phyloP scores from a whole-genome alignment of 2,113 vertebrate genomes.

The Clarias batrachus region DNA sequence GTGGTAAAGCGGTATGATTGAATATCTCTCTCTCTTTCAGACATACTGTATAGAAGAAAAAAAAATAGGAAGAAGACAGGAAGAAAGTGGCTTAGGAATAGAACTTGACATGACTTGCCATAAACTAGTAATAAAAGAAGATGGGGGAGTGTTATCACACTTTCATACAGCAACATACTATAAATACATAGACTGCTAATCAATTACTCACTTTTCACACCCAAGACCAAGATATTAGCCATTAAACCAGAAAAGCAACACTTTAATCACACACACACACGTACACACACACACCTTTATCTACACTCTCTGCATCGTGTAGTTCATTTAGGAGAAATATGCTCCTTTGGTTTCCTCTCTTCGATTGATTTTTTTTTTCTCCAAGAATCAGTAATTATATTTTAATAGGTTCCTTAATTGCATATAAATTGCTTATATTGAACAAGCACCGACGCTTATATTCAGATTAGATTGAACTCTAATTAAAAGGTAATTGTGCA shows the following conservation, averaged over 20 bases:
- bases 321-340: background rate
- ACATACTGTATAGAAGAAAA: background rate
- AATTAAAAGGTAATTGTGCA: constrained; percentile 71
- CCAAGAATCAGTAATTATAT: constrained; percentile 68
- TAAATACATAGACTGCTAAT: background rate
- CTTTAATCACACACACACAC: background rate
- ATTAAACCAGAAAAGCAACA: background rate
- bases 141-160: background rate
- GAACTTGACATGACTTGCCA: background rate
- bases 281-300: constrained; percentile 14
- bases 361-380: constrained; percentile 57
- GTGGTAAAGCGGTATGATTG: too few species aligned
- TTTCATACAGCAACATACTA: background rate
- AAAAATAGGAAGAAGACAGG: background rate
- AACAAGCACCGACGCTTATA: constrained; percentile 69
- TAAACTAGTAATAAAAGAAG: background rate
- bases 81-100: background rate
- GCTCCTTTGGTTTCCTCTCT: constrained; percentile 47
- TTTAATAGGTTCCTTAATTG: constrained; percentile 73
- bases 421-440: constrained; percentile 71
- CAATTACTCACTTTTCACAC: background rate
- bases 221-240: background rate
- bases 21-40: too few species aligned
- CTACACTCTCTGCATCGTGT: background rate
- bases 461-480: constrained; percentile 72